Percentiles rank a stretch among this genome's conserved stretches.
Conservation (phyloP, 2,888 invertebrate genomes). For the Tenthredo distinguenda region DNA sequence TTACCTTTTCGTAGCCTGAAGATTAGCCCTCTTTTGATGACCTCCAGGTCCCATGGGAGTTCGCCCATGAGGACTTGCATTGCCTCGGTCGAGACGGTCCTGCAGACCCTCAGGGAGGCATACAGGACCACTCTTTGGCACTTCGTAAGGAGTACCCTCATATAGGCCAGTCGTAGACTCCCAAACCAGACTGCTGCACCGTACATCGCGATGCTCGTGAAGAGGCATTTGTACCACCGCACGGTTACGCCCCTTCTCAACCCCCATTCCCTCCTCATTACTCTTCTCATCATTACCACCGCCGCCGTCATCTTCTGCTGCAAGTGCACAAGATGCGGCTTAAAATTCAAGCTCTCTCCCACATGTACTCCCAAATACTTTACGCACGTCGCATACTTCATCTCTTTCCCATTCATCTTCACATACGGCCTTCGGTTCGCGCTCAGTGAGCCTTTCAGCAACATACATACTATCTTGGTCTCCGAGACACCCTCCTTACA, state of each 20-base stretch:
- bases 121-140: constrained; percentile 54
- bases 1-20: too few species aligned
- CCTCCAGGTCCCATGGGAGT: constrained; percentile 57
- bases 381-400: neutral
- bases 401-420: neutral
- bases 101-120: constrained; percentile 53
- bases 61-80: constrained; percentile 57
- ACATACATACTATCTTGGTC: constrained; percentile 34
- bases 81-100: constrained; percentile 58
- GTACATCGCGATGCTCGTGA: neutral
- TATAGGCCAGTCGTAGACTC: too few species aligned
- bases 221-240: neutral
- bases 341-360: neutral
- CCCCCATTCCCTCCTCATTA: constrained; percentile 50
- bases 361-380: neutral
- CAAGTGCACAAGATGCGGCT: neutral
- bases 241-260: neutral
- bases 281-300: constrained; percentile 27
- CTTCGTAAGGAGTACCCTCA: too few species aligned
- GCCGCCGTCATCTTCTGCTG: neutral
- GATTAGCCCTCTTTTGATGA: constrained; percentile 1
- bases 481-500: constrained; percentile 48
- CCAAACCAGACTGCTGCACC: neutral
- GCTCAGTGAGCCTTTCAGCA: neutral
- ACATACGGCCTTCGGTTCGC: neutral